Percentiles rank a stretch among this genome's conserved stretches.
Conservation (phyloP, 64 coral and sea anemone genomes). For the Stichodactyla helianthus region DNA sequence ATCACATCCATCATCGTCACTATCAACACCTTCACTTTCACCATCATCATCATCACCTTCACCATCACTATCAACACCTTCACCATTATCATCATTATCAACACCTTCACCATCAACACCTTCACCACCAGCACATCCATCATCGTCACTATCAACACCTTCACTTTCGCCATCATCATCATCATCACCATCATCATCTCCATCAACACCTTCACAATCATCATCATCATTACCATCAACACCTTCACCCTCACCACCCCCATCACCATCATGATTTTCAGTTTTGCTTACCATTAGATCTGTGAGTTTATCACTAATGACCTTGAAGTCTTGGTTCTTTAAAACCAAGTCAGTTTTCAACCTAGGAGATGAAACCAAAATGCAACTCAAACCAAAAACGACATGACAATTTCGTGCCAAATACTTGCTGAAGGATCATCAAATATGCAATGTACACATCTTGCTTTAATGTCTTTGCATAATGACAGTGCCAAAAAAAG, state of each 20-base stretch:
- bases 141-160: not conserved
- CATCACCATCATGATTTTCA: not conserved
- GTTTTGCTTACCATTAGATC: constrained; percentile 42
- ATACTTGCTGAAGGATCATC: no score
- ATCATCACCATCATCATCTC: not conserved
- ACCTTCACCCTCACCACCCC: not conserved
- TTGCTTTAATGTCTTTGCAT: no score
- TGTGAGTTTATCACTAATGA: constrained; percentile 39
- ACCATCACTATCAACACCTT: no score
- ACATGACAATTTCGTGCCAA: no score
- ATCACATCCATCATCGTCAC: no score
- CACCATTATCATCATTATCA: no score
- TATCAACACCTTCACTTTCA: not conserved
- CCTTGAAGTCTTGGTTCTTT: constrained; percentile 53
- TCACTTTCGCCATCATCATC: no score
- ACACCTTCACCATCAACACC: no score
- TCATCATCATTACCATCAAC: not conserved
- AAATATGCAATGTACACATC: no score
- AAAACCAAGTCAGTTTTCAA: constrained; percentile 61
- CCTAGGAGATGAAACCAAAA: constrained; percentile 13
- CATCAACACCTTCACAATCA: no score
- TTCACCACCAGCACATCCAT: not conserved
- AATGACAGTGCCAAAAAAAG: not conserved
- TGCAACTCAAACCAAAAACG: not conserved
- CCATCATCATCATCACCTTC: no score